phyloP scores from a whole-genome alignment of 92 coral and sea anemone species.

The Epizoanthus rinbou region DNA sequence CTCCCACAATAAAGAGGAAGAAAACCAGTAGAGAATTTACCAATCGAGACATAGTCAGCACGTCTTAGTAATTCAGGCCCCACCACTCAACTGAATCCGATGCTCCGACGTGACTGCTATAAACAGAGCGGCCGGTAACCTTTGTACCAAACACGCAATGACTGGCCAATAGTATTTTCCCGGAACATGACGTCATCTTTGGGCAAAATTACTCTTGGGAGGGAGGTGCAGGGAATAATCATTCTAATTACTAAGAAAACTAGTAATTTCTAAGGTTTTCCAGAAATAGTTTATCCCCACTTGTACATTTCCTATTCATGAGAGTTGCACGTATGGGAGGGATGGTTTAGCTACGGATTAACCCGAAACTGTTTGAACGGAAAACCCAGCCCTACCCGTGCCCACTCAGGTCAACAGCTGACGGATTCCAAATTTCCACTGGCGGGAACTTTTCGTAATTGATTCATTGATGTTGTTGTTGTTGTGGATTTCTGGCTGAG shows the following conservation, averaged over 20 bases:
- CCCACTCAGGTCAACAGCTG: background rate
- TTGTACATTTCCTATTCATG: no score
- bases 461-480: background rate
- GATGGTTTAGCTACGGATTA: no score
- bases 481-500: background rate
- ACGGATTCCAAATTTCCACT: background rate
- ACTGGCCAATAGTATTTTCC: conserved; percentile 34
- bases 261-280: background rate
- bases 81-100: conserved; percentile 19
- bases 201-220: background rate
- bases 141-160: conserved; percentile 17
- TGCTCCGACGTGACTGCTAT: background rate
- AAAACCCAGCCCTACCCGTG: background rate
- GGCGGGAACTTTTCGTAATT: conserved; percentile 31
- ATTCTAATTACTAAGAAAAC: background rate
- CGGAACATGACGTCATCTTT: conserved; percentile 24
- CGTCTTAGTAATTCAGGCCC: background rate
- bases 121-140: conserved; percentile 27
- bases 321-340: no score
- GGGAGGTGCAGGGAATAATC: background rate
- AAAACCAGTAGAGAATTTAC: conserved; percentile 44
- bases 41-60: conserved; percentile 12
- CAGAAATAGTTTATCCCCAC: background rate
- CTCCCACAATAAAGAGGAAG: conserved; percentile 65
- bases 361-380: no score